These are phyloP conservation scores for Drosophila bocki DNA, from an alignment of 1,140 invertebrate species.

Conservation along the genomic window DNA sequence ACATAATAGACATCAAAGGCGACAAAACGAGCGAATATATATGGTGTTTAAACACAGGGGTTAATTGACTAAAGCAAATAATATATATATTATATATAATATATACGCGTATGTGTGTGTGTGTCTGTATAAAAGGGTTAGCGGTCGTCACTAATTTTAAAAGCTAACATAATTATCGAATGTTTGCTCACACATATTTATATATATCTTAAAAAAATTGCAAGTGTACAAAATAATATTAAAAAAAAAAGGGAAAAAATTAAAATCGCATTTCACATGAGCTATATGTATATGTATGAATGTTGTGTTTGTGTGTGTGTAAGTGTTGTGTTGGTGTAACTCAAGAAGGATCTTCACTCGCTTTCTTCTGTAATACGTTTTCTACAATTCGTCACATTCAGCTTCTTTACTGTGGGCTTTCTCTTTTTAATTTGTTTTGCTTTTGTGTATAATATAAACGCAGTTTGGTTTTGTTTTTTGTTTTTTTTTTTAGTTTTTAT, in stretches of 20 bases:
- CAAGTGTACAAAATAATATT: slow-evolving; percentile 12
- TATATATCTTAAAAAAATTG: slow-evolving; percentile 16
- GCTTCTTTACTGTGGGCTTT: slow-evolving; percentile 23
- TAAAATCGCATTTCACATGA: slow-evolving; percentile 21
- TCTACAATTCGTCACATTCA: slow-evolving; percentile 49
- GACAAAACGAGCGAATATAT: slow-evolving; percentile 23
- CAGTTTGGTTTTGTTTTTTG: slow-evolving; percentile 56
- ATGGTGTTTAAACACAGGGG: slow-evolving; percentile 24
- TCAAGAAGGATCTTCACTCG: slow-evolving; percentile 3
- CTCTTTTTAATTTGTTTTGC: slow-evolving; percentile 34
- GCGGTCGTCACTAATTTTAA: slow-evolving; percentile 29
- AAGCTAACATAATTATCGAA: slow-evolving; percentile 43
- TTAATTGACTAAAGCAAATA: slow-evolving; percentile 48
- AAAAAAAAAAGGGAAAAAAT: background rate
- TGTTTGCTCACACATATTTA: slow-evolving; percentile 29
- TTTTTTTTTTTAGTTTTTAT: slow-evolving; percentile 57
- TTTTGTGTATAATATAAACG: slow-evolving; percentile 68
- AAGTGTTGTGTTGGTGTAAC: slow-evolving; percentile 4
- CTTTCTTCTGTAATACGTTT: slow-evolving; percentile 49
- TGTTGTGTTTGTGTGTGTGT: slow-evolving; percentile 19
- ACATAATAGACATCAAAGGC: slow-evolving; percentile 37
- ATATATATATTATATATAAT: slow-evolving; percentile 30
- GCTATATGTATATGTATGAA: slow-evolving; percentile 5
- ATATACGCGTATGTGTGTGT: slow-evolving; percentile 4
- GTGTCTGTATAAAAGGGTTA: slow-evolving; percentile 9